Conservation (phyloP, 2,888 invertebrate genomes). For the Stictocephala bisonia region DNA sequence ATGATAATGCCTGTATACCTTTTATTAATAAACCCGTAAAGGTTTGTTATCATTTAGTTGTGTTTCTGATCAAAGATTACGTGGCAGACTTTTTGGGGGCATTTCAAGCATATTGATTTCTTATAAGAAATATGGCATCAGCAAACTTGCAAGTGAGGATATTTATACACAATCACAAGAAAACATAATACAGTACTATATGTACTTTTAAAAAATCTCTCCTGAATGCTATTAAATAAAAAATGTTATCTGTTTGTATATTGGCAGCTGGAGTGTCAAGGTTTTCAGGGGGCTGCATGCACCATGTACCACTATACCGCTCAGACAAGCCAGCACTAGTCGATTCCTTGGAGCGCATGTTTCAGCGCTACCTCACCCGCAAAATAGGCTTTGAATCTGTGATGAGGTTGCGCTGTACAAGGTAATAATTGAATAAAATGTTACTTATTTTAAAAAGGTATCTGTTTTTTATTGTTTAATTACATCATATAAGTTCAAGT, state of each 20-base stretch:
- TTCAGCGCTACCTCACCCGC: slow-evolving; percentile 90
- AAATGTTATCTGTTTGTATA: slow-evolving; percentile 33
- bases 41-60: no score
- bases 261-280: slow-evolving; percentile 86
- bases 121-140: no score
- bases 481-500: neutral
- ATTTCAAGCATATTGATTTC: no score
- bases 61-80: no score
- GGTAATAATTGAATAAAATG: slow-evolving; percentile 65
- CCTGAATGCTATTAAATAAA: no score
- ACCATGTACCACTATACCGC: slow-evolving; percentile 92
- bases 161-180: no score
- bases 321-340: slow-evolving; percentile 76
- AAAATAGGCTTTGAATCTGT: slow-evolving; percentile 99
- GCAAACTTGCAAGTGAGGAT: no score
- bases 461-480: neutral
- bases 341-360: slow-evolving; percentile 78
- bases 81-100: no score
- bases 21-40: no score
- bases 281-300: slow-evolving; percentile 93
- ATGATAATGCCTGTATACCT: no score
- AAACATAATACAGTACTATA: no score
- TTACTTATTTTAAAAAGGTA: slow-evolving; percentile 18
- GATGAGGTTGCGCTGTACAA: slow-evolving; percentile 95
- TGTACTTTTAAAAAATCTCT: no score